phyloP scores from a whole-genome alignment of 2,113 vertebrate genomes.

The Verasper variegatus region DNA sequence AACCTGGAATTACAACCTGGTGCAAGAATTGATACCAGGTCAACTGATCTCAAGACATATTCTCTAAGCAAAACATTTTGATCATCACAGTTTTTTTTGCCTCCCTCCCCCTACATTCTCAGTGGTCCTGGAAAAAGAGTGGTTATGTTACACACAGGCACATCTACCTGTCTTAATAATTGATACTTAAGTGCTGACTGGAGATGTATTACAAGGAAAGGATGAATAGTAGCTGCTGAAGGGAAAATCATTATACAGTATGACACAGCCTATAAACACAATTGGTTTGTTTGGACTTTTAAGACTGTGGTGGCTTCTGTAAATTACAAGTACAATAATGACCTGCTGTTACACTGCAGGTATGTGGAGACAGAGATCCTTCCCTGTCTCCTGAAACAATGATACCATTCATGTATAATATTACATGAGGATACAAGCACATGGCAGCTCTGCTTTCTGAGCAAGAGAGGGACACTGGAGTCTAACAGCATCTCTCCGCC shows the following conservation, averaged over 20 bases:
- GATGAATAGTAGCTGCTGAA: constrained; percentile 34
- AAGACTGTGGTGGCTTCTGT: constrained; percentile 30
- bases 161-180: constrained; percentile 41
- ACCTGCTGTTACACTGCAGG: constrained; percentile 33
- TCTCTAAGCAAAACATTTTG: not conserved
- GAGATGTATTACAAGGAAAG: constrained; percentile 18
- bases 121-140: constrained; percentile 12
- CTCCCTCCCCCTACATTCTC: not conserved
- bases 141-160: constrained; percentile 3
- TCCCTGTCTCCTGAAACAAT: constrained; percentile 10
- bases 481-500: constrained; percentile 9
- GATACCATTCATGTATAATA: constrained; percentile 11
- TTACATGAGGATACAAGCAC: constrained; percentile 16
- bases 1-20: not conserved
- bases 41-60: not conserved
- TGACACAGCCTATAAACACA: constrained; percentile 53
- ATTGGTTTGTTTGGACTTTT: not conserved
- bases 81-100: not conserved
- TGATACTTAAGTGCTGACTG: constrained; percentile 34
- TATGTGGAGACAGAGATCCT: constrained; percentile 15
- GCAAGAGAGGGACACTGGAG: not conserved
- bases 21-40: not conserved
- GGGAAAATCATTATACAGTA: constrained; percentile 40
- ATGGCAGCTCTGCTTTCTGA: not conserved
- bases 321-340: constrained; percentile 43